Conservation (phyloP, 2,888 invertebrate species). For the Andrena minutula region DNA sequence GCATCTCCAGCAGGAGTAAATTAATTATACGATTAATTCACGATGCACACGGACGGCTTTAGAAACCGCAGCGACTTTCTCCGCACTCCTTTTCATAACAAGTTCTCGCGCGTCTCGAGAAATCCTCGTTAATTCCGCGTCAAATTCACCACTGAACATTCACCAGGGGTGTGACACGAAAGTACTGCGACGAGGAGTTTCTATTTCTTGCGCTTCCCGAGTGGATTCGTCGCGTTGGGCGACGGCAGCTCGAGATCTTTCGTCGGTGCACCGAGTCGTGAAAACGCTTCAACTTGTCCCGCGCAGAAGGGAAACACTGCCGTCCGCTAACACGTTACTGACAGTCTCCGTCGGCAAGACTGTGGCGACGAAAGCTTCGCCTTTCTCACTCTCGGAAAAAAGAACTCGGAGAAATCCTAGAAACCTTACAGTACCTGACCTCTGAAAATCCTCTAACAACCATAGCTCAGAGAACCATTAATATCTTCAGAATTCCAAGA, state of each 20-base stretch:
- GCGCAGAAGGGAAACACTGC: background rate
- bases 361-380: background rate
- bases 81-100: background rate
- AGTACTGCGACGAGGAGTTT: slow-evolving; percentile 24
- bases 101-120: slow-evolving; percentile 4
- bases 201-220: slow-evolving; percentile 10
- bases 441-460: too few species aligned
- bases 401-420: too few species aligned
- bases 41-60: background rate
- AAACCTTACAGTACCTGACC: too few species aligned
- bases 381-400: too few species aligned
- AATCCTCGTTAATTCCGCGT: slow-evolving; percentile 33
- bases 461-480: too few species aligned
- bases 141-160: slow-evolving; percentile 8
- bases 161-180: slow-evolving; percentile 14
- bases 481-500: too few species aligned
- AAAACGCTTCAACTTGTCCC: slow-evolving; percentile 10
- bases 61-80: background rate
- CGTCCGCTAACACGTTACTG: background rate
- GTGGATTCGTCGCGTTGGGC: slow-evolving; percentile 25
- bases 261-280: slow-evolving; percentile 40
- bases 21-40: background rate
- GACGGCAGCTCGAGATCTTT: slow-evolving; percentile 30
- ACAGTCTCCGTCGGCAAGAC: background rate
- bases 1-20: too few species aligned